These are phyloP conservation scores for Rhysida immarginata DNA, from an alignment of 1,140 invertebrate genomes.

Conservation along the genomic window DNA sequence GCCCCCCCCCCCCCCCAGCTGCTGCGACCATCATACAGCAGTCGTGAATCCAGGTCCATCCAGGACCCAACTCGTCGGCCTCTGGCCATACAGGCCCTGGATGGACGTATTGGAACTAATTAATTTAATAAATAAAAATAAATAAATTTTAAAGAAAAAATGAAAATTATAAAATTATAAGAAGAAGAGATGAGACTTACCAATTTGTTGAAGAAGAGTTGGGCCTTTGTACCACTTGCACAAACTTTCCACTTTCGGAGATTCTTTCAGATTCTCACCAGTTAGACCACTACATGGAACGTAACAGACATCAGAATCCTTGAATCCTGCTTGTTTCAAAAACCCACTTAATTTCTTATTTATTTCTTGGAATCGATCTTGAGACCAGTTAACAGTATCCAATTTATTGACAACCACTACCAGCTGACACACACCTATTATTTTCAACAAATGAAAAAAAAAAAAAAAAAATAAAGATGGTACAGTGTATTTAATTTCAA, in stretches of 20 bases:
- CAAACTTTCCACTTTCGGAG: conserved; percentile 48
- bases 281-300: conserved; percentile 90
- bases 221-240: conserved; percentile 73
- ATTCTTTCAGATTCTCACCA: conserved; percentile 74
- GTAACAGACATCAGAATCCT: conserved; percentile 71
- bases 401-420: conserved; percentile 75
- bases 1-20: too few relatives aligned
- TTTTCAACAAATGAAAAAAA: conserved; percentile 11
- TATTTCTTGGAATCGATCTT: conserved; percentile 75
- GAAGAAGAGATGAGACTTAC: too few relatives aligned
- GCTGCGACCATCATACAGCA: too few relatives aligned
- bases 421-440: conserved; percentile 60
- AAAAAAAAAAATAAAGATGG: conserved; percentile 1
- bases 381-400: conserved; percentile 60
- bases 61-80: too few relatives aligned
- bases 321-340: conserved; percentile 87
- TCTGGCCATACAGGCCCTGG: too few relatives aligned
- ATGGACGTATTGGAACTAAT: too few relatives aligned
- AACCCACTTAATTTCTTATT: conserved; percentile 68
- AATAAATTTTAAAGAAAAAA: too few relatives aligned
- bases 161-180: too few relatives aligned
- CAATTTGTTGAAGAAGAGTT: conserved; percentile 63
- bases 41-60: too few relatives aligned
- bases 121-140: too few relatives aligned
- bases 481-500: conserved; percentile 2